These are phyloP conservation scores for Troglohyphantes excavatus DNA, from an alignment of 2,888 invertebrate genomes.

Conservation along the genomic window DNA sequence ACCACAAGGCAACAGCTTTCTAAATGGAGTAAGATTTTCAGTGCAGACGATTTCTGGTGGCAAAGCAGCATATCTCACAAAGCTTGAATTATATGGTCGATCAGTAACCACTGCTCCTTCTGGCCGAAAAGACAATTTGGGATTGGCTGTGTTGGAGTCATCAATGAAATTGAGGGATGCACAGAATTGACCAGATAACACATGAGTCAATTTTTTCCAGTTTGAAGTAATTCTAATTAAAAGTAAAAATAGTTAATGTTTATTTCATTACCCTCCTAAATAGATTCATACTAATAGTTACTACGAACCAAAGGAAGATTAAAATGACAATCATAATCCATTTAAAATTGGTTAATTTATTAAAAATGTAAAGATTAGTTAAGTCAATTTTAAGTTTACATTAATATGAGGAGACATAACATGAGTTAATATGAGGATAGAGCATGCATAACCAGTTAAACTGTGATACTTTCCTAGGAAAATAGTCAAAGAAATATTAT, in stretches of 20 bases:
- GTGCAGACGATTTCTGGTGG: slow-evolving; percentile 98
- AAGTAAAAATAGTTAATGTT: neutral
- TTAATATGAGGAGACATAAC: too few relatives aligned
- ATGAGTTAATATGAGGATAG: too few relatives aligned
- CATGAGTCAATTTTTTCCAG: slow-evolving; percentile 95
- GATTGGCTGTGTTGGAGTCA: slow-evolving; percentile 90
- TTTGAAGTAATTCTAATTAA: slow-evolving; percentile 71
- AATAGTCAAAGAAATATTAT: too few relatives aligned
- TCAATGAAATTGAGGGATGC: slow-evolving; percentile 97
- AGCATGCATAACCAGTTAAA: too few relatives aligned
- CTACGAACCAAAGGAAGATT: too few relatives aligned
- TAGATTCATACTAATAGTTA: too few relatives aligned
- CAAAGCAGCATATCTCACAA: slow-evolving; percentile 90
- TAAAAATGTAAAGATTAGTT: too few relatives aligned
- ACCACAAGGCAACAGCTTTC: slow-evolving; percentile 96
- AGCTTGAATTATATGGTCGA: slow-evolving; percentile 82
- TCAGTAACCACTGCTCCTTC: slow-evolving; percentile 86
- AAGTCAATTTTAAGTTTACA: too few relatives aligned
- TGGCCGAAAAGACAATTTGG: slow-evolving; percentile 92
- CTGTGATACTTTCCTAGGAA: too few relatives aligned
- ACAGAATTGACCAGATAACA: slow-evolving; percentile 96
- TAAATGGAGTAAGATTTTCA: slow-evolving; percentile 99
- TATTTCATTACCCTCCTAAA: too few relatives aligned
- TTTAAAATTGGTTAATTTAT: too few relatives aligned
- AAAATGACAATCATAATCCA: too few relatives aligned